Percentiles rank a stretch among this genome's conserved stretches.
Evolutionary conservation across 1,140 invertebrate genomes (phyloP).

Genomic region (Coenobita brevimanus): DNA sequence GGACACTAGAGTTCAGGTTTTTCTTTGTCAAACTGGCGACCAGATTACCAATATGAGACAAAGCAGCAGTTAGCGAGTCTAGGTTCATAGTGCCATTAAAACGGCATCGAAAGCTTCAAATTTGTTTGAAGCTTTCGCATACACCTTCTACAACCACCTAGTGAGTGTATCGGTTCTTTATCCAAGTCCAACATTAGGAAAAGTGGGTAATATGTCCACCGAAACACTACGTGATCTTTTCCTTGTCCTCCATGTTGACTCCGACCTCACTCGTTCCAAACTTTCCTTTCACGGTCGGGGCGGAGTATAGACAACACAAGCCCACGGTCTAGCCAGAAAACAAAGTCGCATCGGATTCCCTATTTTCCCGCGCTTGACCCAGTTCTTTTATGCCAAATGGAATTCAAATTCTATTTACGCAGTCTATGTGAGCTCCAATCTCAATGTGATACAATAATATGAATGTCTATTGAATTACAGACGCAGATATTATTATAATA

Average conservation of each 20-base stretch:
- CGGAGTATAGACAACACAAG: constrained; percentile 27
- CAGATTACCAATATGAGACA: constrained; percentile 77
- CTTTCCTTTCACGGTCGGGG: constrained; percentile 13
- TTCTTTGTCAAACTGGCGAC: constrained; percentile 96
- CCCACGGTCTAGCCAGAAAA: background rate
- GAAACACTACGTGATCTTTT: constrained; percentile 52
- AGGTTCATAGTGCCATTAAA: constrained; percentile 71
- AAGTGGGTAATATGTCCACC: constrained; percentile 44
- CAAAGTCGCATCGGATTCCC: background rate
- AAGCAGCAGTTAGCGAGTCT: constrained; percentile 70
- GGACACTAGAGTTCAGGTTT: constrained; percentile 91
- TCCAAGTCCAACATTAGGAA: constrained; percentile 67
- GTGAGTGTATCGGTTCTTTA: constrained; percentile 61
- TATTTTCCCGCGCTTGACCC: background rate
- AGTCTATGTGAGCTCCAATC: background rate
- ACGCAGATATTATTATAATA: constrained; percentile 36
- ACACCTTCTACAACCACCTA: constrained; percentile 68
- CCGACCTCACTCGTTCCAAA: constrained; percentile 24
- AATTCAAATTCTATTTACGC: constrained; percentile 31
- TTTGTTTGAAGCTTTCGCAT: constrained; percentile 69
- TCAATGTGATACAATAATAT: background rate
- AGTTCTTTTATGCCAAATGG: background rate
- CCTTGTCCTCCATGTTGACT: constrained; percentile 61
- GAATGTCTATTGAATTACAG: constrained; percentile 42
- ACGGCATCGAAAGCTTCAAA: constrained; percentile 70